Conservation (phyloP, 1,140 invertebrate species). For the Elysia chlorotica region DNA sequence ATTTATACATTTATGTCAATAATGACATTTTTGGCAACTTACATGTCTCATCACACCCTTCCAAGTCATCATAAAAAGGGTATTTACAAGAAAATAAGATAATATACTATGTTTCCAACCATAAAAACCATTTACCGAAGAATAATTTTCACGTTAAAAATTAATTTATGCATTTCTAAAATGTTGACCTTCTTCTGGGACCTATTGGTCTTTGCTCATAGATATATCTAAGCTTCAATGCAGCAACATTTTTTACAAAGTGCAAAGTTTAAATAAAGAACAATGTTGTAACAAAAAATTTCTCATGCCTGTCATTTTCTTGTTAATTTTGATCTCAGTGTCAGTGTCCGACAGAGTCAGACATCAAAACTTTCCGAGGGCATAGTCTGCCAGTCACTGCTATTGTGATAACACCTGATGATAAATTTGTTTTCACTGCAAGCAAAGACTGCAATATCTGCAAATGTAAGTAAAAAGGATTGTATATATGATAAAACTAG, state of each 20-base stretch:
- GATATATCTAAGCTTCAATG: neutral
- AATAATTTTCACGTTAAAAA: no score
- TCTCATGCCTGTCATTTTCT: neutral
- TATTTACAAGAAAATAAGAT: no score
- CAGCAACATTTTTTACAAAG: no score
- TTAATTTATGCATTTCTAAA: no score
- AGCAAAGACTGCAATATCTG: constrained; percentile 87
- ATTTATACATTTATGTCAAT: neutral
- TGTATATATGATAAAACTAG: neutral
- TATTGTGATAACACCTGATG: constrained; percentile 77
- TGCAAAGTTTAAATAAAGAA: no score
- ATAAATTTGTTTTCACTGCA: constrained; percentile 77
- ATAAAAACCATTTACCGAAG: no score
- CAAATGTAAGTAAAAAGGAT: constrained; percentile 73
- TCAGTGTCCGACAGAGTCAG: constrained; percentile 31
- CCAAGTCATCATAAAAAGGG: neutral
- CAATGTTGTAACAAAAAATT: neutral
- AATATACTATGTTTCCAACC: no score
- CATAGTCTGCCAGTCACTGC: constrained; percentile 83
- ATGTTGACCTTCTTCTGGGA: no score
- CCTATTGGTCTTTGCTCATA: neutral
- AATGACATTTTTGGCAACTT: constrained; percentile 3
- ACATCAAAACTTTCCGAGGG: constrained; percentile 49
- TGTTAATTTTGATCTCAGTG: constrained; percentile 38
- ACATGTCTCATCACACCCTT: neutral